phyloP scores from a whole-genome alignment of 1,140 invertebrate species.

The Mya arenaria region DNA sequence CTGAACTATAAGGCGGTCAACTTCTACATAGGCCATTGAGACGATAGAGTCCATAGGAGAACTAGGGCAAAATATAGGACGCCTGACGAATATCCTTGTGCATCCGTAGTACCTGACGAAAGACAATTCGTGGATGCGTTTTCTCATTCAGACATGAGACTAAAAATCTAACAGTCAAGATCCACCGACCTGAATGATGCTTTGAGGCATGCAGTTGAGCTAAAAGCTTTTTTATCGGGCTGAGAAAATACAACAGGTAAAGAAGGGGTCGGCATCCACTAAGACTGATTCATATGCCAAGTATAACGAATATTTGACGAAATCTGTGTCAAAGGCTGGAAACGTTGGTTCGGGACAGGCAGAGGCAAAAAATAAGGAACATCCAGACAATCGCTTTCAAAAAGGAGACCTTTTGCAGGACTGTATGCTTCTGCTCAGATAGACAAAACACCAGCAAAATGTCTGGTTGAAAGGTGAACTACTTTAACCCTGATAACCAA shows the following conservation, averaged over 20 bases:
- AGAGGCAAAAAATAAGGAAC: too few relatives aligned
- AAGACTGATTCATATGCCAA: not conserved
- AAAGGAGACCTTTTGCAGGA: not conserved
- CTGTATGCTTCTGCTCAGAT: conserved; percentile 18
- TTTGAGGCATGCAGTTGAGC: conserved; percentile 15
- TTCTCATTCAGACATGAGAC: conserved; percentile 8
- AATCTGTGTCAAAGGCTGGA: not conserved
- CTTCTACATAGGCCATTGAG: not conserved
- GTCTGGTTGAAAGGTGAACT: conserved; percentile 38
- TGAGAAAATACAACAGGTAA: not conserved
- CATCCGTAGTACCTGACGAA: conserved; percentile 26
- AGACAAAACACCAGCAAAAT: not conserved
- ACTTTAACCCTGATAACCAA: conserved; percentile 41
- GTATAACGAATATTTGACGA: not conserved
- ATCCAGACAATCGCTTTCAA: too few relatives aligned
- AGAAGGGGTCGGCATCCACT: not conserved
- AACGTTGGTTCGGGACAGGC: not conserved
- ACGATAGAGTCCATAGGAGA: conserved; percentile 29
- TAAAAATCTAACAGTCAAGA: conserved; percentile 24
- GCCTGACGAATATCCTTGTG: conserved; percentile 37
- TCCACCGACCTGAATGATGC: conserved; percentile 20
- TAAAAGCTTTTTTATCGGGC: not conserved
- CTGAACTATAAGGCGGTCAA: conserved; percentile 1
- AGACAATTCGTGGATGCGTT: conserved; percentile 18
- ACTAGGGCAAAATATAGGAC: conserved; percentile 27